Evolutionary conservation across 2,888 invertebrate species (phyloP), one percentile per base, ranked within the genome.

Genomic region (Dyspetes luteomarginatus): DNA sequence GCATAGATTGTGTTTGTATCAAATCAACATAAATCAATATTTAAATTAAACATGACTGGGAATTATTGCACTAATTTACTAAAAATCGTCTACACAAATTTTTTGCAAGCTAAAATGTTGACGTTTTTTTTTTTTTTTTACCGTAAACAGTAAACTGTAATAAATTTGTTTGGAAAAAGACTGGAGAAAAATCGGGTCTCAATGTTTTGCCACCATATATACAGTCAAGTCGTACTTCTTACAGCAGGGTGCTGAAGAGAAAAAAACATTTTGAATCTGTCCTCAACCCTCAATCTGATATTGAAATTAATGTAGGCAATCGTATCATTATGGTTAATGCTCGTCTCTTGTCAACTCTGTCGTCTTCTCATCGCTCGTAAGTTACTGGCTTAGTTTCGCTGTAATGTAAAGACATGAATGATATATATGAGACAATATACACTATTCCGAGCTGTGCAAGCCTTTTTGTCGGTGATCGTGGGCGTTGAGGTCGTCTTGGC

Each of bases 401-500:
- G 60, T 68, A 78, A 72, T 78, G 41, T 69, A 52, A 81, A 75
- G 78, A 78, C 62, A 52, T 64, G 75, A 52, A 64, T 45, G 30
- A 52, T 64, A 67, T 73, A 76, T 12, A 45, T 36, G 30, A 19
- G 50, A 26, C 43, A 28, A 56, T 75, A 82, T 84, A 75, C 22
- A 3, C 24, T 19, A 26, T 50, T 24, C n/a, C 52, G 48, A 62
- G 55, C 15, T 24, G 24, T 64, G n/a, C 62, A 81, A 75, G 82
- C 84, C 83, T 82, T 87, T 84, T 85, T 84, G 87, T 78, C 83
- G 82, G 85, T 78, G 58, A 78, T 87, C 86, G 91, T 89, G 84
- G 90, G 90, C 86, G 89, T 86, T 86, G 87, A 90, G 89, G 88
- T 87, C 88, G 90, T 90, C 90, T 90, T 91, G 88, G 88, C 86